Evolutionary conservation across 1,140 invertebrate genomes (phyloP).

Genomic region (Drosophila subobscura): DNA sequence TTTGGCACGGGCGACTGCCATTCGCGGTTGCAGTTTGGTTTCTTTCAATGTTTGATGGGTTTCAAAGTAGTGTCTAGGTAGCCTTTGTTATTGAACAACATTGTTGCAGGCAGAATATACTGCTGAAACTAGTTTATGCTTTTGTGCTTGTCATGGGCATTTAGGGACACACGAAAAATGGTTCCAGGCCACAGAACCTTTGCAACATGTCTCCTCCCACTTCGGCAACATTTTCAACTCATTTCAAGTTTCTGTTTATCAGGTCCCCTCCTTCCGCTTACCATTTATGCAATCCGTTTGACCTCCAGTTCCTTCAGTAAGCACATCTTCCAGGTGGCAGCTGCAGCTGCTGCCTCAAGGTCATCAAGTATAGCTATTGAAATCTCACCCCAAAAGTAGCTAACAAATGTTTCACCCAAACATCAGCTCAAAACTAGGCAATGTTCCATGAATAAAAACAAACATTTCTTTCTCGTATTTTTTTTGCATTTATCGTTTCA

Average conservation of each 20-base stretch:
- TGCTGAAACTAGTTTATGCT: no score
- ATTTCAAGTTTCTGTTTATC: conserved; percentile 1
- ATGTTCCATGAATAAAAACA: background rate
- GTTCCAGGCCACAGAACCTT: background rate
- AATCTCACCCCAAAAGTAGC: conserved; percentile 2
- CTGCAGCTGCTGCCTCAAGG: conserved; percentile 12
- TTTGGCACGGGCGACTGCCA: background rate
- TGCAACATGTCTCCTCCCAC: background rate
- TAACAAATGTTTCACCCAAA: no score
- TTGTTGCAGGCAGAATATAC: no score
- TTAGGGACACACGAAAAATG: background rate
- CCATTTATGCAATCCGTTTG: conserved; percentile 41
- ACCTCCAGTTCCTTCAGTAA: conserved; percentile 18
- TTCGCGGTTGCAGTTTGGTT: no score
- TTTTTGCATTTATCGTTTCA: conserved; percentile 82
- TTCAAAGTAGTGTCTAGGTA: no score
- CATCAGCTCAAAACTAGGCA: conserved; percentile 1
- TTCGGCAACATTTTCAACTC: background rate
- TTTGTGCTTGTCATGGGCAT: no score
- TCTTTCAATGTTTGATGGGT: no score
- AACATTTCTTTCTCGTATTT: conserved; percentile 5
- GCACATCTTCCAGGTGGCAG: conserved; percentile 19
- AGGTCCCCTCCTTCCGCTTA: conserved; percentile 18
- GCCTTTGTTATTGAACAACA: no score
- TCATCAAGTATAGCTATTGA: conserved; percentile 1